These are phyloP conservation scores for Macrophya alboannulata DNA, from an alignment of 2,888 invertebrate species.

Conservation along the genomic window DNA sequence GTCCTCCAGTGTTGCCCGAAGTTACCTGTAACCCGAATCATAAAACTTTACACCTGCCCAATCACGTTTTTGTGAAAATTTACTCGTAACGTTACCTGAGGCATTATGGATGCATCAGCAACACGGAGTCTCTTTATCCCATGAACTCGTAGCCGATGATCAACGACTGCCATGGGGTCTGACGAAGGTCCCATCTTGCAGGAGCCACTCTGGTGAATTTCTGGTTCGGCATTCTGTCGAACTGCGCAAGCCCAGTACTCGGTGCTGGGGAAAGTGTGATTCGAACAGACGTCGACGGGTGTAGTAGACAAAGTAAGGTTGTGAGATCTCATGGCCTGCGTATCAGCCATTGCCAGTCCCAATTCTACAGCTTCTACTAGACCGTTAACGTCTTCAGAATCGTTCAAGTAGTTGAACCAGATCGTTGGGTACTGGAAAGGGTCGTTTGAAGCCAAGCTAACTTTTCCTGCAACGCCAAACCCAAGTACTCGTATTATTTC, in stretches of 20 bases:
- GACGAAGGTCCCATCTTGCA: constrained; percentile 90
- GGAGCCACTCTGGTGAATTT: constrained; percentile 90
- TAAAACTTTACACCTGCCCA: no score
- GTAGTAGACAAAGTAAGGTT: constrained; percentile 60
- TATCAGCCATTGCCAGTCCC: constrained; percentile 82
- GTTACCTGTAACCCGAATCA: no score
- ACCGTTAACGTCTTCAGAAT: constrained; percentile 84
- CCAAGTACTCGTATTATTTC: neutral
- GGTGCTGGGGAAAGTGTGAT: constrained; percentile 79
- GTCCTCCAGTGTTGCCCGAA: constrained; percentile 82
- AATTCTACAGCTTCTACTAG: constrained; percentile 84
- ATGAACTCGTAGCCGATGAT: constrained; percentile 73
- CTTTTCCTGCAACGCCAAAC: constrained; percentile 72
- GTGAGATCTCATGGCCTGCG: constrained; percentile 77
- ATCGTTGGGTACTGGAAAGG: constrained; percentile 87
- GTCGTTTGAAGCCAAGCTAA: constrained; percentile 85
- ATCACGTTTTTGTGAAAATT: no score
- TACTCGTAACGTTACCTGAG: no score
- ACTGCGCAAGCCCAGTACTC: constrained; percentile 89
- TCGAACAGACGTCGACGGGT: constrained; percentile 63
- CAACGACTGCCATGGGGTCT: constrained; percentile 89
- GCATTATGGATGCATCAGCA: constrained; percentile 80
- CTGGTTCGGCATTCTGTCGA: constrained; percentile 87
- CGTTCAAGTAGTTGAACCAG: constrained; percentile 89
- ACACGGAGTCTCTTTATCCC: constrained; percentile 7